Percentiles rank a stretch among this genome's conserved stretches.
Conservation (phyloP, 2,797 vertebrate species). For the Channa striata region DNA sequence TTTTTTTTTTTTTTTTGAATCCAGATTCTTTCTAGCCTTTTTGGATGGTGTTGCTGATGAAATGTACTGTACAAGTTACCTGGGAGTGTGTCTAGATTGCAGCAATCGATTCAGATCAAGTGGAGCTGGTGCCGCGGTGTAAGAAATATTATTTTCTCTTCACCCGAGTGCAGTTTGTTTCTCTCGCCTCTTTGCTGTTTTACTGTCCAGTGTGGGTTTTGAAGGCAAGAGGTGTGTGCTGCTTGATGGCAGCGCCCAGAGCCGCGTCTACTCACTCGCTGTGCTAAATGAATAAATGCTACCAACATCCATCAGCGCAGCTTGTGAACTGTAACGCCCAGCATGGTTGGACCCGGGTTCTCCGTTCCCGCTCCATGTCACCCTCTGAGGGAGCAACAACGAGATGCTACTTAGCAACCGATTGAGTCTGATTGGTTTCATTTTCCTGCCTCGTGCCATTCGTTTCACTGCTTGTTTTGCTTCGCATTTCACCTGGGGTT, state of each 20-base stretch:
- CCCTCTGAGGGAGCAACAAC: slow-evolving; percentile 36
- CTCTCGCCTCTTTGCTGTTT: slow-evolving; percentile 24
- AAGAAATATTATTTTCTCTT: slow-evolving; percentile 16
- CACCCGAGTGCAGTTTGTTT: slow-evolving; percentile 36
- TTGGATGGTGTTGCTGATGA: slow-evolving; percentile 29
- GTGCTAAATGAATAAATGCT: slow-evolving; percentile 61
- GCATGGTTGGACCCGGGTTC: slow-evolving; percentile 35
- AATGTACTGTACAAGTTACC: slow-evolving; percentile 12
- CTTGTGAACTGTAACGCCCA: slow-evolving; percentile 59
- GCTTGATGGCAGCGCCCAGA: slow-evolving; percentile 45
- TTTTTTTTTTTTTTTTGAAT: too few relatives aligned
- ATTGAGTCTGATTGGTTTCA: slow-evolving; percentile 32
- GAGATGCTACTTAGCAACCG: slow-evolving; percentile 18
- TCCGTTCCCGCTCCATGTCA: slow-evolving; percentile 39
- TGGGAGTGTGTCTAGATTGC: slow-evolving; percentile 25
- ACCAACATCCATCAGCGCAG: slow-evolving; percentile 52
- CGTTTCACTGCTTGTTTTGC: slow-evolving; percentile 10
- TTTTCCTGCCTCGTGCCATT: slow-evolving; percentile 2
- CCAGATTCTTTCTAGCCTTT: slow-evolving; percentile 16
- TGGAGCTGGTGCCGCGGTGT: not conserved
- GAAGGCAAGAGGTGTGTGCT: slow-evolving; percentile 31
- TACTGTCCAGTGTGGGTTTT: slow-evolving; percentile 48
- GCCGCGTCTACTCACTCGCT: slow-evolving; percentile 51
- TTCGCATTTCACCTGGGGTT: slow-evolving; percentile 18
- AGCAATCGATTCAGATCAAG: slow-evolving; percentile 14